These are phyloP conservation scores for Melanocharis versteri DNA, from an alignment of 2,113 vertebrate genomes.

Conservation along the genomic window DNA sequence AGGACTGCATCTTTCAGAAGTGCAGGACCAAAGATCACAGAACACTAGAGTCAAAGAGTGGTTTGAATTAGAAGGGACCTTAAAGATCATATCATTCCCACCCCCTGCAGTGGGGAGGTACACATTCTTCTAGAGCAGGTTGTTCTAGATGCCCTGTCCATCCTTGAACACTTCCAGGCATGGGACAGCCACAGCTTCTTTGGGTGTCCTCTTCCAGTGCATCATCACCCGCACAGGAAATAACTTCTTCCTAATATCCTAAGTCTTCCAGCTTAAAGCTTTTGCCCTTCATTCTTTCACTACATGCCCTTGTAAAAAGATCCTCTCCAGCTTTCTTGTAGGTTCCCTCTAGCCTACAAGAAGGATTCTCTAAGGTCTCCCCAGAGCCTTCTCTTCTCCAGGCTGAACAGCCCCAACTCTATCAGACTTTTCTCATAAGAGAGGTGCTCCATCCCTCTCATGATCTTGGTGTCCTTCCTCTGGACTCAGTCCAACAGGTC, in stretches of 20 bases:
- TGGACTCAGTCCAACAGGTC: background rate
- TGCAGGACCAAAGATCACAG: background rate
- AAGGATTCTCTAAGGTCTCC: background rate
- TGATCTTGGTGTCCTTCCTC: background rate
- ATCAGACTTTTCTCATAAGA: background rate
- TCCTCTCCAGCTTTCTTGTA: background rate
- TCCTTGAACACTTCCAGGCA: background rate
- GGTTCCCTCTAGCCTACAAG: background rate
- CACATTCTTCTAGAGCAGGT: background rate
- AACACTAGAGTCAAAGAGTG: background rate
- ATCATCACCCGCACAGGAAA: background rate
- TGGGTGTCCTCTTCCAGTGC: accelerated
- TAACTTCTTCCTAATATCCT: background rate
- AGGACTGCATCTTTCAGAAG: background rate
- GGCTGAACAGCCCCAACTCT: background rate
- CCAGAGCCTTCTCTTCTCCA: background rate
- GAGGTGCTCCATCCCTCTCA: background rate
- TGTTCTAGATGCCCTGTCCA: background rate
- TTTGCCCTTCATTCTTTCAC: background rate
- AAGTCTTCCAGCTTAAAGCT: background rate
- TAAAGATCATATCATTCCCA: background rate
- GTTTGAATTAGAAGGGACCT: background rate
- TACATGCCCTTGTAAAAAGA: background rate
- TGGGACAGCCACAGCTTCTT: background rate
- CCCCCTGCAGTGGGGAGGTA: background rate